phyloP scores from a whole-genome alignment of 2,888 invertebrate species.

The Cheilosia soror region DNA sequence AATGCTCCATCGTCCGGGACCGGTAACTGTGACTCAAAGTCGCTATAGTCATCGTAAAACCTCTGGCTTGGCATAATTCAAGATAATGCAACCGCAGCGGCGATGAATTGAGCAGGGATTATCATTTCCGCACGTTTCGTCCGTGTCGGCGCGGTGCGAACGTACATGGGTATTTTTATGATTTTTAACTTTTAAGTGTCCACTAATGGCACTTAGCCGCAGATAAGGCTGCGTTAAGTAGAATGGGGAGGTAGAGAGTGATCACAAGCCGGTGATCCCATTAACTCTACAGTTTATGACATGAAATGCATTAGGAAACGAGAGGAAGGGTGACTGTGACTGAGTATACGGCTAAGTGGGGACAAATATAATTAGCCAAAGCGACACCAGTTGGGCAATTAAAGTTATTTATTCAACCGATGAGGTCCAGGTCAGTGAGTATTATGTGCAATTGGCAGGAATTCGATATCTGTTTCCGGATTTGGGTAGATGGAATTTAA shows the following conservation, averaged over 20 bases:
- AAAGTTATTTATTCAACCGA: conserved; percentile 47
- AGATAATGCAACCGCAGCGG: conserved; percentile 54
- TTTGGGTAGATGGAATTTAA: neutral
- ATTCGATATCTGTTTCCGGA: conserved; percentile 9
- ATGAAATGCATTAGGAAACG: conserved; percentile 59
- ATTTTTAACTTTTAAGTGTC: conserved; percentile 74
- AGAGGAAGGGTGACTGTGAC: conserved; percentile 2
- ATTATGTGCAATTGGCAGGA: conserved; percentile 26
- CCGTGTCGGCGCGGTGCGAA: conserved; percentile 44
- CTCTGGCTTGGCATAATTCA: conserved; percentile 61
- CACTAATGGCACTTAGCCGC: conserved; percentile 65
- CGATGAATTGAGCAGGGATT: conserved; percentile 68
- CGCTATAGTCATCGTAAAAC: conserved; percentile 19
- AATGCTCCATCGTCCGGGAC: neutral
- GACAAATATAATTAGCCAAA: conserved; percentile 60
- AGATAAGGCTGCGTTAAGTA: conserved; percentile 47
- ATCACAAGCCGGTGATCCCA: conserved; percentile 56
- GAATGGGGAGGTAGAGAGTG: neutral
- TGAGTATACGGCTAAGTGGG: conserved; percentile 37
- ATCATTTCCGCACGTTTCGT: conserved; percentile 42
- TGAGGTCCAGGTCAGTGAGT: conserved; percentile 26
- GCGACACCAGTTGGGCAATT: conserved; percentile 36
- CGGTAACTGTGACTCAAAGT: neutral
- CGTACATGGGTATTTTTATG: conserved; percentile 67
- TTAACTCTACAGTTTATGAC: conserved; percentile 64